Base-by-base conservation (phyloP, 2,888 invertebrate species). In the Trissolcus brochymenae region DNA sequence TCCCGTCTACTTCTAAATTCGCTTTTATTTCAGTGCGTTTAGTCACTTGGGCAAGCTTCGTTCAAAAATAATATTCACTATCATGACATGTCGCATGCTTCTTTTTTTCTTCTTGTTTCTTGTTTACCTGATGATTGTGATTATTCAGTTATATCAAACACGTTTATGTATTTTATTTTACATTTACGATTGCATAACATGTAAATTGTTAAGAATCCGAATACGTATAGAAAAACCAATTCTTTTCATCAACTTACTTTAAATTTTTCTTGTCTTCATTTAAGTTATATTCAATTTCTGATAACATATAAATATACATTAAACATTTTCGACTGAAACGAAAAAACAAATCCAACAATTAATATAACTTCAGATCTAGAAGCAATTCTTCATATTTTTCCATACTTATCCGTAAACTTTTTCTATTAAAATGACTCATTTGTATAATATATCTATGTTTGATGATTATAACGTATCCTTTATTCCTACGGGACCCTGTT, bases 31-130 rank as follows among this genome's bases (percentile, higher is more conserved):
- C 21, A 16, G 46, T 50, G 41, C 29, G 14, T 53, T 60, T 60
- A 54, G 41, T 56, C 16, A 59, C 16, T n/a, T 54, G 29, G n/a
- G 41, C 43, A 41, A 67, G 67, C 51, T 54, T 60, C 25, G 6
- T 71, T 71, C 70, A 71, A 71, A 71, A 71, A 72, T 72, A 56
- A 61, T 49, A 50, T 61, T 43, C n/a, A 43, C 19, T 55, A 60
- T 55, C 54, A 19, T 51, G 21, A 40, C 19, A 41, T 51, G 9
- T 16, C 40, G 19, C 29, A 29, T 19, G 19, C 19, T 19, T 19
- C 29, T 7, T 29, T 7, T 29, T 29, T 29, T 29, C 25, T 29
- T 29, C 29, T 29, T 29, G 29, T 29, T 29, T 29, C 29, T 29
- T 51, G 57, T 19, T 59, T 60, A 55, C 49, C 55, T 68, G 46